phyloP scores from a whole-genome alignment of 2,797 vertebrate species.

The Darevskia mixta region DNA sequence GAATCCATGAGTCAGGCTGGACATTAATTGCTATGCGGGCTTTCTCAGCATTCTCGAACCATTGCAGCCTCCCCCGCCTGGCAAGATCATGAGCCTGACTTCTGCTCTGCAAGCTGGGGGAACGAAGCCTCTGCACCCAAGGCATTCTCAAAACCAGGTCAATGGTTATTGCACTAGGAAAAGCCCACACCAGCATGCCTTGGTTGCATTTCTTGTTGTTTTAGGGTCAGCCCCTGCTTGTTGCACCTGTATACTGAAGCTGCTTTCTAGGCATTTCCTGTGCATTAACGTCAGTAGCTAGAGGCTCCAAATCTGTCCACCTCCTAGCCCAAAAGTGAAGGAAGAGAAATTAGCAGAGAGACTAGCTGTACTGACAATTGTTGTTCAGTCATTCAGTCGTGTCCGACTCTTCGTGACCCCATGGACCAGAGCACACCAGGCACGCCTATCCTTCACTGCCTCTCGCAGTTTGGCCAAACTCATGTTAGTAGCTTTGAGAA shows the following conservation, averaged over 20 bases:
- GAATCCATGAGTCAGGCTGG: constrained; percentile 22
- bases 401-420: no score
- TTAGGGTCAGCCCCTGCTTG: not conserved
- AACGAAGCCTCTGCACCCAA: constrained; percentile 19
- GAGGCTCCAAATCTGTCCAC: no score
- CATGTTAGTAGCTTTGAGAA: no score
- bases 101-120: not conserved
- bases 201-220: not conserved
- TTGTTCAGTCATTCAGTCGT: no score
- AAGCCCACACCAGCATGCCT: constrained; percentile 7
- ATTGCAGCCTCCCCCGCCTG: not conserved
- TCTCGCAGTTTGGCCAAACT: no score
- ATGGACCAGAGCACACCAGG: no score
- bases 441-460: no score
- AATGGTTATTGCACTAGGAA: not conserved
- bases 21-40: not conserved
- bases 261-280: not conserved
- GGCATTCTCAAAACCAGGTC: not conserved
- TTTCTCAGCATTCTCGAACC: not conserved
- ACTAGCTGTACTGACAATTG: not conserved
- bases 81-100: not conserved
- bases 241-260: no score
- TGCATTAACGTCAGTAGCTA: no score
- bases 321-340: not conserved
- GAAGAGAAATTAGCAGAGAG: not conserved